Percentiles rank a stretch among this genome's conserved stretches.
Evolutionary conservation across 2,113 vertebrate species (phyloP).

Genomic region (Propithecus coquereli): DNA sequence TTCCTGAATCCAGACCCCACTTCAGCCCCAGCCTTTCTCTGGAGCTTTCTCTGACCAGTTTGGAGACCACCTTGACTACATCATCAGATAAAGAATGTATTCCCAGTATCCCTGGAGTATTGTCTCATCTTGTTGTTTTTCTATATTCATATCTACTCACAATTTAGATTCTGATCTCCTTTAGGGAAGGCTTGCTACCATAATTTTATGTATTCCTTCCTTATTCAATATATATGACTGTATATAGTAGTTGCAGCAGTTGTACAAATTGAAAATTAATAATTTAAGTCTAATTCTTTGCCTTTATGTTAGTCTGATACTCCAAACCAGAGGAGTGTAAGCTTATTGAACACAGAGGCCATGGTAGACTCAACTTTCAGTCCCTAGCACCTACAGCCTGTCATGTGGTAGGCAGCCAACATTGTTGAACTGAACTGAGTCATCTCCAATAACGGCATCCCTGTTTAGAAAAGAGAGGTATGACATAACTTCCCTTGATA

Average conservation of each 20-base stretch:
- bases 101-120: not conserved
- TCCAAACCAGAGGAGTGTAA: not conserved
- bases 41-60: not conserved
- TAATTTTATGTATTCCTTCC: not conserved
- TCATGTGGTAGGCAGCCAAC: not conserved
- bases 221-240: not conserved
- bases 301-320: not conserved
- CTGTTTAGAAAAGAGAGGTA: not conserved
- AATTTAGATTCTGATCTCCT: not conserved
- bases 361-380: not conserved
- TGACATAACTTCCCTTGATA: not conserved
- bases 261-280: not conserved
- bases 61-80: not conserved
- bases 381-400: not conserved
- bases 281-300: not conserved
- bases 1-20: not conserved
- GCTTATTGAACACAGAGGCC: not conserved
- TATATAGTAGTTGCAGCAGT: not conserved
- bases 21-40: not conserved
- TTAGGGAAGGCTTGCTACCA: not conserved
- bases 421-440: not conserved
- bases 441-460: not conserved
- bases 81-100: not conserved
- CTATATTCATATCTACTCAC: accelerated
- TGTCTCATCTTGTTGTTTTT: not conserved